Evolutionary conservation across 2,888 invertebrate genomes (phyloP), one percentile per base, ranked within the genome.

Genomic region (Pachycephus smyrnensis): DNA sequence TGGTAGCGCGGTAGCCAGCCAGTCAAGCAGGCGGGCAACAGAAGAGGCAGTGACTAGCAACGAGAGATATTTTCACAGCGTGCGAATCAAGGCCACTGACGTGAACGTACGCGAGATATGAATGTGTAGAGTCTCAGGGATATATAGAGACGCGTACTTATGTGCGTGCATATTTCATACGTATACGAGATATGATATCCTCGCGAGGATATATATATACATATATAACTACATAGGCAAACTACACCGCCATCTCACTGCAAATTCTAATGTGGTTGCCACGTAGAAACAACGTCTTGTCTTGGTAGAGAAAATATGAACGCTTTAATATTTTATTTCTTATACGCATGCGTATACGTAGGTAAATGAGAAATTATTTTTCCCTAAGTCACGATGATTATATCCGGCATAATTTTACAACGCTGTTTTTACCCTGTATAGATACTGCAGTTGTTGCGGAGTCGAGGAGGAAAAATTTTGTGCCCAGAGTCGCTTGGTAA

Each of bases 11-110:
- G 40, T 40, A 40, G 40, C 15, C 40, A 40, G 40, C 40, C 40
- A 40, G 40, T 15, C 40, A 40, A 15, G 40, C 40, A 40, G 40
- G 15, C 40, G 40, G 40, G 40, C 40, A 40, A 15, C 40, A 40
- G 40, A 15, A 40, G 40, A 40, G 40, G 15, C 40, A 40, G 40
- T 40, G 40, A 40, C 40, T 40, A 40, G 40, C 40, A 84, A 82
- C 82, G 81, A 78, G 81, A 84, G 83, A 83, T 85, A 82, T 86
- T 85, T 84, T 87, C 84, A 84, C 83, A 80, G 84, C 84, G 81
- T 76, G 78, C 81, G 83, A 86, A 88, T 86, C 87, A 87, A 88
- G 87, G 87, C 81, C 88, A 87, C 74, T 40, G 31, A 12, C 73
- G 36, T 36, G n/a, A 30, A 35, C 23, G 73, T 30, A 73, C 35